Evolutionary conservation across 1,140 invertebrate species (phyloP).

Genomic region (Platorchestia sp.): DNA sequence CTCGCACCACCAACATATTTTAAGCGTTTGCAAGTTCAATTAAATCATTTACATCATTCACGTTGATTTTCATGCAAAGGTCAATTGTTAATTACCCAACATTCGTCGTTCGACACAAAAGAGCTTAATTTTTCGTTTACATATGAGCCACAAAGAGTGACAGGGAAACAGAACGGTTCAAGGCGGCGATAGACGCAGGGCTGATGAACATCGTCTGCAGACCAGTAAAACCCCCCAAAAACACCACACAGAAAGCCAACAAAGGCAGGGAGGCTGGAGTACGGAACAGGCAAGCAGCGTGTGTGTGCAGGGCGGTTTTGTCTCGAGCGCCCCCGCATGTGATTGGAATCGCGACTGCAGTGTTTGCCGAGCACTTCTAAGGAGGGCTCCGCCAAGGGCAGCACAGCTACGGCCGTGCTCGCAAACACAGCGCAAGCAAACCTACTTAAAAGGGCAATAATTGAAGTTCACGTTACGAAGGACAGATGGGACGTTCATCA

Average conservation of each 20-base stretch:
- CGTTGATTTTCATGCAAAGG: too few relatives aligned
- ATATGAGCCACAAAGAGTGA: background rate
- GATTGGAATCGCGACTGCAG: background rate
- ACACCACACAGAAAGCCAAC: background rate
- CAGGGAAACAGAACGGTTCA: background rate
- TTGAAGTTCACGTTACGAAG: background rate
- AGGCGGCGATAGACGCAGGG: background rate
- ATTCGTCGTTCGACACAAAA: background rate
- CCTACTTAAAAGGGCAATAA: constrained; percentile 1
- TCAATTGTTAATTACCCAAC: too few relatives aligned
- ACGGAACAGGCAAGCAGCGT: background rate
- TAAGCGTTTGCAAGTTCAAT: too few relatives aligned
- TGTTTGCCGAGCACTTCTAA: constrained; percentile 8
- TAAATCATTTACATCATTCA: too few relatives aligned
- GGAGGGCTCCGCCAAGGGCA: background rate
- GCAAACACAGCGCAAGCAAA: background rate
- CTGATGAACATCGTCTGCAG: background rate
- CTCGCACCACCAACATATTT: too few relatives aligned
- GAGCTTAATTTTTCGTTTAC: background rate
- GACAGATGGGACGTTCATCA: background rate
- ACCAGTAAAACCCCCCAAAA: background rate
- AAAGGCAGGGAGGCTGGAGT: background rate
- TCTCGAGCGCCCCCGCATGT: background rate
- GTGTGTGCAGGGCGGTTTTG: background rate
- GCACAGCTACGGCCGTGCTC: background rate